phyloP scores from a whole-genome alignment of 2,797 vertebrate genomes.

The Decapterus maruadsi region DNA sequence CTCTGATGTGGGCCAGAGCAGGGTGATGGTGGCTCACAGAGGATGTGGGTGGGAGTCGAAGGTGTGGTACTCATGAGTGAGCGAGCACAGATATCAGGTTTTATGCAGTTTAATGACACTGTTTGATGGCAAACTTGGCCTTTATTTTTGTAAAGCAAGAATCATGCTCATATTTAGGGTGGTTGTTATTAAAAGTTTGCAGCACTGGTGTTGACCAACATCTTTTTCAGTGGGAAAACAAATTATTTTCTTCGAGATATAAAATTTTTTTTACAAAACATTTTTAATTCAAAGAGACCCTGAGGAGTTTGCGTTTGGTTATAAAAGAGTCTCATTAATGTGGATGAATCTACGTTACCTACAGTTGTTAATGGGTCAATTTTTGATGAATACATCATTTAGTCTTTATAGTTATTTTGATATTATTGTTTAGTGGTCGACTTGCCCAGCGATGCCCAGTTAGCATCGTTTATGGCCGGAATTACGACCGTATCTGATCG shows the following conservation, averaged over 20 bases:
- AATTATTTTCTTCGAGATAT: not conserved
- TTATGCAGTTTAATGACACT: constrained; percentile 4
- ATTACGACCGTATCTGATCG: too few species aligned
- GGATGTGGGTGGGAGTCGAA: not conserved
- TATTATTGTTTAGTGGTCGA: too few species aligned
- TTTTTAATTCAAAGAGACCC: not conserved
- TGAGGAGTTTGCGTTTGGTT: too few species aligned
- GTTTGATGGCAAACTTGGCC: not conserved
- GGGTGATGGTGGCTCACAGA: constrained; percentile 11
- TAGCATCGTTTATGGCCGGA: too few species aligned
- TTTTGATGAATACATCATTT: too few species aligned
- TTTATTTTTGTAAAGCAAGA: not conserved
- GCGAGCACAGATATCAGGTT: not conserved
- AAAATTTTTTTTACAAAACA: too few species aligned
- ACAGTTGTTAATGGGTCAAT: too few species aligned
- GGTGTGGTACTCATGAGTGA: constrained; percentile 7
- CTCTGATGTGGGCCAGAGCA: constrained; percentile 24
- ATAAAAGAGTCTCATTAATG: too few species aligned
- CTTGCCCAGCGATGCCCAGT: too few species aligned
- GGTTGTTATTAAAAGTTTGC: not conserved
- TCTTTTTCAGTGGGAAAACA: not conserved
- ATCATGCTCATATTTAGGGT: not conserved
- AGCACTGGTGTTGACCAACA: not conserved
- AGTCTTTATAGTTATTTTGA: too few species aligned
- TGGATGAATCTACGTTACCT: too few species aligned